A percentile compares a stretch with the other conserved stretches of the same genome.
These are phyloP conservation scores for Phataginus tetradactyla DNA, from an alignment of 2,797 vertebrate species.

Conservation along the genomic window DNA sequence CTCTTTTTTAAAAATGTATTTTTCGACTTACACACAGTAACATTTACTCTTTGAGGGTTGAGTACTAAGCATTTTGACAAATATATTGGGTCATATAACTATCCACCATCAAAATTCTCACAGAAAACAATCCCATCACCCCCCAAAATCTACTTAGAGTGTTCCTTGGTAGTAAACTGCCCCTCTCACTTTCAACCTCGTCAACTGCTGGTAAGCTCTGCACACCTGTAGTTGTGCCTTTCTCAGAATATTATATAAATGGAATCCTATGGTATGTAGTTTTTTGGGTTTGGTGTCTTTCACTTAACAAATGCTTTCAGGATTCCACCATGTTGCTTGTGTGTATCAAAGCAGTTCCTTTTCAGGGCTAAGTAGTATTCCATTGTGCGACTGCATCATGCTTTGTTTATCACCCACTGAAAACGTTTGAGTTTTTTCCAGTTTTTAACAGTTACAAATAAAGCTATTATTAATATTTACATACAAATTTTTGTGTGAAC, in stretches of 20 bases:
- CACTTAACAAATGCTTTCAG: background rate
- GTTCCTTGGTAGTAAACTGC: background rate
- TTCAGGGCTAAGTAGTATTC: background rate
- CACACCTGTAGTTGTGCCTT: background rate
- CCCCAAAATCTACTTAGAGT: background rate
- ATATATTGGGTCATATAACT: background rate
- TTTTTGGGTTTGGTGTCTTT: background rate
- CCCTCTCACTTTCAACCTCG: background rate
- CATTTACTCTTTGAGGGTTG: background rate
- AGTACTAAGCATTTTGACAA: background rate
- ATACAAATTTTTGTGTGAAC: background rate
- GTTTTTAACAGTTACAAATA: background rate
- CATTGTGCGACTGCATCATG: background rate
- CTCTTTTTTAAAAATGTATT: background rate
- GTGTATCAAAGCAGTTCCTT: background rate
- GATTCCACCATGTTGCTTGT: background rate
- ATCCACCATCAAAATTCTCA: background rate
- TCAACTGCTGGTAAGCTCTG: background rate
- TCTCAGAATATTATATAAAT: background rate
- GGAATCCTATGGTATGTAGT: background rate
- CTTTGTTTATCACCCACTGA: background rate
- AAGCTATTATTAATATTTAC: background rate
- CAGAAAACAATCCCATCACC: background rate
- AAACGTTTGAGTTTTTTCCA: background rate
- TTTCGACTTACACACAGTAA: background rate